phyloP scores from a whole-genome alignment of 2,113 vertebrate species.

The Catagonus wagneri region DNA sequence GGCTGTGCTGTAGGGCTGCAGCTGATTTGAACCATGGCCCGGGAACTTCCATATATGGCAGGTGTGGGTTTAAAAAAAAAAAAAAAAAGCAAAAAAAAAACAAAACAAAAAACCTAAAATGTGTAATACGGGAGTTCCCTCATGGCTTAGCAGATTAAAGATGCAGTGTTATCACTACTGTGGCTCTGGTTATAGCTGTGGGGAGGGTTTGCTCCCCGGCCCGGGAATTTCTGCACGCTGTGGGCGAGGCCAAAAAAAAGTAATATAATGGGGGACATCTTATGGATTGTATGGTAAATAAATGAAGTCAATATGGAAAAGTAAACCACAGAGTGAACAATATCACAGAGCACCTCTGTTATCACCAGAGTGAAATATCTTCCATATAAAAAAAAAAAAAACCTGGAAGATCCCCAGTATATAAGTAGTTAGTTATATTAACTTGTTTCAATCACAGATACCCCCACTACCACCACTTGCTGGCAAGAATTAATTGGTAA shows the following conservation, averaged over 20 bases:
- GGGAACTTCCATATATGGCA: too few relatives aligned
- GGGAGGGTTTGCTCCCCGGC: too few relatives aligned
- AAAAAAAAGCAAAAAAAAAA: too few relatives aligned
- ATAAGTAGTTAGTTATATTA: conserved; percentile 77
- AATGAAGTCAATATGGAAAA: conserved; percentile 78
- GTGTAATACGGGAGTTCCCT: neutral
- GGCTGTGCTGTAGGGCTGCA: too few relatives aligned
- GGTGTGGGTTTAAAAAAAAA: too few relatives aligned
- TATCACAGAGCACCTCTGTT: conserved; percentile 82
- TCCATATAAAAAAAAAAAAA: conserved; percentile 59
- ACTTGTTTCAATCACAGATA: conserved; percentile 86
- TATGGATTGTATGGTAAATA: conserved; percentile 76
- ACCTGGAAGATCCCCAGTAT: conserved; percentile 81
- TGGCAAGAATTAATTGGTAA: conserved; percentile 86
- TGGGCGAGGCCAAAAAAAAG: neutral
- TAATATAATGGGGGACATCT: conserved; percentile 78
- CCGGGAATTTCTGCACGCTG: too few relatives aligned
- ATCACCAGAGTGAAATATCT: conserved; percentile 82
- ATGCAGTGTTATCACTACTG: too few relatives aligned
- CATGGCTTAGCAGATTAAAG: too few relatives aligned
- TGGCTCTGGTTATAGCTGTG: too few relatives aligned
- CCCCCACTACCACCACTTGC: conserved; percentile 74
- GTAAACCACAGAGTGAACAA: conserved; percentile 82
- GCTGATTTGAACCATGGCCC: too few relatives aligned
- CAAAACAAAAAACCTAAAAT: too few relatives aligned